Evolutionary conservation across 1,140 invertebrate species (phyloP).

Genomic region (Camponotus pennsylvanicus): DNA sequence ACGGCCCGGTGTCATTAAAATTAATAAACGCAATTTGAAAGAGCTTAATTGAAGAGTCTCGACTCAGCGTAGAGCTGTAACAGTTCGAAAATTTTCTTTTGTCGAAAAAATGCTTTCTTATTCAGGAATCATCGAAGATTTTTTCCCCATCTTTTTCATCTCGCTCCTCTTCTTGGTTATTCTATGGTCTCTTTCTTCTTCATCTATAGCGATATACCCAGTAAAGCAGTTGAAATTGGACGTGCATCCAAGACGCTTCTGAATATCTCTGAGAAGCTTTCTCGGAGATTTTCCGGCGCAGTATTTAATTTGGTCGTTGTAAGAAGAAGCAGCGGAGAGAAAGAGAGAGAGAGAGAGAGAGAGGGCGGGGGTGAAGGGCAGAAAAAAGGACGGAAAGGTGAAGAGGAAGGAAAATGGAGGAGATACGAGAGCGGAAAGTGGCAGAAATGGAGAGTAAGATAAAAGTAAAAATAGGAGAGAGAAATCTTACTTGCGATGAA

Average conservation of each 20-base stretch:
- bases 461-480: constrained; percentile 26
- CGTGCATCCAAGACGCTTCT: constrained; percentile 70
- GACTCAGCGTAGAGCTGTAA: background rate
- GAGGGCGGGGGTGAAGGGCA: background rate
- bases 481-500: constrained; percentile 40
- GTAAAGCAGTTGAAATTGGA: constrained; percentile 69
- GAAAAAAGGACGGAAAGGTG: constrained; percentile 52
- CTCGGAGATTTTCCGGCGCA: constrained; percentile 68
- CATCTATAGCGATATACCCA: constrained; percentile 37
- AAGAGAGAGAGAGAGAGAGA: no score
- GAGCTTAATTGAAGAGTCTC: constrained; percentile 62
- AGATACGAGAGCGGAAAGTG: constrained; percentile 40
- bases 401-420: constrained; percentile 65
- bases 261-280: constrained; percentile 70
- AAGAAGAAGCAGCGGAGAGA: constrained; percentile 62
- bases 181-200: background rate
- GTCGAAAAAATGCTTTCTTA: background rate
- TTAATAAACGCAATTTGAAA: constrained; percentile 66
- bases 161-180: constrained; percentile 24
- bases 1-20: constrained; percentile 50
- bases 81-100: constrained; percentile 1
- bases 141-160: constrained; percentile 3
- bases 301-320: constrained; percentile 80
- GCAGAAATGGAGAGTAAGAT: constrained; percentile 31
- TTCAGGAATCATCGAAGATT: constrained; percentile 30